phyloP scores from a whole-genome alignment of 2,113 vertebrate genomes.

The Cromileptes altivelis region DNA sequence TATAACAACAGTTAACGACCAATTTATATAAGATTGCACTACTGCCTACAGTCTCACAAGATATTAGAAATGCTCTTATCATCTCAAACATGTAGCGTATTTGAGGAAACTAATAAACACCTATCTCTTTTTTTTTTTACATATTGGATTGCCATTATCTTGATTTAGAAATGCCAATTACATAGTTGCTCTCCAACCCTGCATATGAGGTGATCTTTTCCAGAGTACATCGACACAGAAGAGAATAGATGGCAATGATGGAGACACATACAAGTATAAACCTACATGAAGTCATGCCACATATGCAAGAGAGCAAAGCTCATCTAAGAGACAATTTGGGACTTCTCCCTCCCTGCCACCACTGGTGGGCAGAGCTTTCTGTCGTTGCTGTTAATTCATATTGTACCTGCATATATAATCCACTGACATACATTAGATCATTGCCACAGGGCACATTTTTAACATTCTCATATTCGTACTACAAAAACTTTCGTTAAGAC shows the following conservation, averaged over 20 bases:
- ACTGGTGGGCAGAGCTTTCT: conserved; percentile 19
- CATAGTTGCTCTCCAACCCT: conserved; percentile 32
- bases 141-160: conserved; percentile 15
- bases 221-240: conserved; percentile 43
- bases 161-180: conserved; percentile 43
- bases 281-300: conserved; percentile 71
- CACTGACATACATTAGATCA: conserved; percentile 70
- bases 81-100: conserved; percentile 13
- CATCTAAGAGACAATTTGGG: conserved; percentile 26
- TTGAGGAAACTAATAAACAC: conserved; percentile 31
- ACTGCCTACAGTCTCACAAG: conserved; percentile 53
- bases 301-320: conserved; percentile 42
- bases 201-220: conserved; percentile 47
- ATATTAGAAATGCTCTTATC: conserved; percentile 21
- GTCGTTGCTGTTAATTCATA: conserved; percentile 3
- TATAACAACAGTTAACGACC: conserved; percentile 31
- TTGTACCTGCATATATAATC: conserved; percentile 47
- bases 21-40: conserved; percentile 37
- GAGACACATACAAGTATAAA: conserved; percentile 57
- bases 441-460: conserved; percentile 67
- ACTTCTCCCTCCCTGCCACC: neutral
- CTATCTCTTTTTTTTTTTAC: conserved; percentile 4
- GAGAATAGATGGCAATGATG: conserved; percentile 44
- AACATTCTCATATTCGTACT: conserved; percentile 35
- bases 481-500: conserved; percentile 48